These are phyloP conservation scores for Eledona agricola DNA, from an alignment of 2,888 invertebrate species.

Conservation along the genomic window DNA sequence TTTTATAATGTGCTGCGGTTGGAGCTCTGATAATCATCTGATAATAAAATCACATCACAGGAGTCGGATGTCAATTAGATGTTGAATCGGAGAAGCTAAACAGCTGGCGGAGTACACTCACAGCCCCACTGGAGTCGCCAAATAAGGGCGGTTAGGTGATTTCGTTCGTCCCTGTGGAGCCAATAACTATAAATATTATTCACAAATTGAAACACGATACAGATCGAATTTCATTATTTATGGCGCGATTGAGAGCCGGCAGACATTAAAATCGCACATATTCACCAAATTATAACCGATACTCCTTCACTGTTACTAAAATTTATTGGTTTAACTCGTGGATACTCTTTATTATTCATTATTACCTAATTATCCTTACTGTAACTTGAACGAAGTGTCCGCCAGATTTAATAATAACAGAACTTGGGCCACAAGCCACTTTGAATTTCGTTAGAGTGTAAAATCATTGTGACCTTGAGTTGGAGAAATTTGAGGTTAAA, in stretches of 20 bases:
- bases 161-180: constrained; percentile 48
- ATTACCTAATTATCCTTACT: too few species aligned
- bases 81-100: constrained; percentile 49
- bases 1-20: constrained; percentile 7
- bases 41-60: constrained; percentile 47
- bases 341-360: too few species aligned
- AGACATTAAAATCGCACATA: constrained; percentile 2
- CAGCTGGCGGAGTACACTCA: constrained; percentile 50
- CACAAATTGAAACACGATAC: constrained; percentile 51
- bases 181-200: constrained; percentile 55
- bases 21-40: constrained; percentile 18
- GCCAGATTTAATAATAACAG: too few species aligned
- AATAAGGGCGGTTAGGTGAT: constrained; percentile 50
- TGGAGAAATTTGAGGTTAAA: too few species aligned
- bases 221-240: constrained; percentile 35
- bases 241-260: constrained; percentile 7
- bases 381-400: too few species aligned
- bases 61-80: constrained; percentile 54
- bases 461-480: too few species aligned
- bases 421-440: too few species aligned
- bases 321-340: too few species aligned
- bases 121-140: constrained; percentile 48
- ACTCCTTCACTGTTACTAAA: too few species aligned
- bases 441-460: too few species aligned
- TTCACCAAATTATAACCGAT: too few species aligned